Percentiles rank a stretch among this genome's conserved stretches.
Evolutionary conservation across 2,888 invertebrate genomes (phyloP).

Genomic region (Saturnia japonica): DNA sequence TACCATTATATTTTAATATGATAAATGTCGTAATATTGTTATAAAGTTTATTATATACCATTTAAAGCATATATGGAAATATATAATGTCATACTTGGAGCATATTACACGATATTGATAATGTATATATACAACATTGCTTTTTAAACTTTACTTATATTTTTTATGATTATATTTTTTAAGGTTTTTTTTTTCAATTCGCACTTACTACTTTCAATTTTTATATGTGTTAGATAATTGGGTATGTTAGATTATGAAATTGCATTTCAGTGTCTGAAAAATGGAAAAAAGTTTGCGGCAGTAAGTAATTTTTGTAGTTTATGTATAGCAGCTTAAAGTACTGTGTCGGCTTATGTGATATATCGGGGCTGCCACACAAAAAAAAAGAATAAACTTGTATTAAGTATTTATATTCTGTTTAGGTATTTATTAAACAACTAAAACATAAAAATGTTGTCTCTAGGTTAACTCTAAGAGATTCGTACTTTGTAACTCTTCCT

Average conservation of each 20-base stretch:
- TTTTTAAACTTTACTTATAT: constrained; percentile 21
- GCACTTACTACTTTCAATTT: constrained; percentile 35
- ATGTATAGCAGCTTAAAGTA: constrained; percentile 20
- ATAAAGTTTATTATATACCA: background rate
- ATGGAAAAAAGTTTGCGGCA: constrained; percentile 80
- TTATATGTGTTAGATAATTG: constrained; percentile 49
- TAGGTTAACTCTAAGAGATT: background rate
- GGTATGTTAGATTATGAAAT: constrained; percentile 76
- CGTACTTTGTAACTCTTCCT: background rate
- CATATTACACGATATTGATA: constrained; percentile 18
- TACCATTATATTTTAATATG: background rate
- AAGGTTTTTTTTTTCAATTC: constrained; percentile 25
- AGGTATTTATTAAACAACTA: background rate
- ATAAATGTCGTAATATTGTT: background rate
- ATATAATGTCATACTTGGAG: constrained; percentile 9
- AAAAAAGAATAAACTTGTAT: background rate
- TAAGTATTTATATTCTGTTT: background rate
- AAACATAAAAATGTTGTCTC: background rate
- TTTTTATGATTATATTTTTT: constrained; percentile 23
- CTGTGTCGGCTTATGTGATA: constrained; percentile 54
- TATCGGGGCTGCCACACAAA: constrained; percentile 20
- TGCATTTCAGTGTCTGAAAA: constrained; percentile 80
- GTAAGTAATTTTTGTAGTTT: constrained; percentile 72
- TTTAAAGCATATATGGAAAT: background rate
- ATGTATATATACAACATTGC: constrained; percentile 14